Percentiles rank a stretch among this genome's conserved stretches.
Conservation (phyloP, 2,888 invertebrate genomes). For the Acleris emargana region DNA sequence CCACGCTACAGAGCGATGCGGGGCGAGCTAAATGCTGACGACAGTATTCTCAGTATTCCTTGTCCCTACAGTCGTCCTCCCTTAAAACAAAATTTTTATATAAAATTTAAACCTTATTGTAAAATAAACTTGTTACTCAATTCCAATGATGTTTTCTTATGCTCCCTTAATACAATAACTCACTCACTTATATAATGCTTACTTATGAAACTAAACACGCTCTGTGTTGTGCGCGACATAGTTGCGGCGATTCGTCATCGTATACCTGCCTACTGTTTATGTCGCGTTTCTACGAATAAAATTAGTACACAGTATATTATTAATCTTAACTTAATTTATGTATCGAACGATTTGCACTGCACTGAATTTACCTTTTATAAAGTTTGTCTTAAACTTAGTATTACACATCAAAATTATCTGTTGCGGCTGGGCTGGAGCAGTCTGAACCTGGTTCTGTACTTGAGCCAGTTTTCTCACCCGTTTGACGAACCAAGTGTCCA, state of each 20-base stretch:
- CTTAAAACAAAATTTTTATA: neutral
- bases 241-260: too few species aligned
- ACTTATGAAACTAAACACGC: too few species aligned
- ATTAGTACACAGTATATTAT: neutral
- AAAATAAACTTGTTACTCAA: neutral
- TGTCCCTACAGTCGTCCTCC: neutral
- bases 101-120: neutral
- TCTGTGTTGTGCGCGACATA: too few species aligned
- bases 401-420: conserved; percentile 2
- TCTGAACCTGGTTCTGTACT: neutral
- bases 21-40: neutral
- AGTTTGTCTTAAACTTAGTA: neutral
- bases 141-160: neutral
- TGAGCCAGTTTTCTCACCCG: neutral
- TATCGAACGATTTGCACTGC: neutral
- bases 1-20: neutral
- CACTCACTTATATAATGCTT: too few species aligned
- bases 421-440: neutral
- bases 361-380: neutral
- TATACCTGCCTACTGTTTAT: too few species aligned
- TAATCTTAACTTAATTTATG: neutral
- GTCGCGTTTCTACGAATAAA: too few species aligned
- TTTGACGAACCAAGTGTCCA: neutral
- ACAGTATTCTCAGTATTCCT: neutral
- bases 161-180: neutral